Percentiles rank a stretch among this genome's conserved stretches.
These are phyloP conservation scores for Drosophila micromelanica DNA, from an alignment of 1,140 invertebrate species.

Conservation along the genomic window DNA sequence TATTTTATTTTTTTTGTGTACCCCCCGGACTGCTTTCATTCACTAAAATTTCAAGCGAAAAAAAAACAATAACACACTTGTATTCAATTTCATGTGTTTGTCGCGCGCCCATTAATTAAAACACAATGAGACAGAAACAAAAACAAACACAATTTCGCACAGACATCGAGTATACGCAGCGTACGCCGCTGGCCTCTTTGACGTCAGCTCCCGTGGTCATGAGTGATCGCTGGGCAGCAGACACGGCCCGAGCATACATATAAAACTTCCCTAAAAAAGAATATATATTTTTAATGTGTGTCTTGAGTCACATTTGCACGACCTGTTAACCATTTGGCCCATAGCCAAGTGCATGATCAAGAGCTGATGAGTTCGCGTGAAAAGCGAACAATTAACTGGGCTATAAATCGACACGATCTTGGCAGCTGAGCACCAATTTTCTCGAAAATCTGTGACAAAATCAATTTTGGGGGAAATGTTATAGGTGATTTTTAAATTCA, in stretches of 20 bases:
- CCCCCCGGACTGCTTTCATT: conserved; percentile 43
- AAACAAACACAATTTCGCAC: background rate
- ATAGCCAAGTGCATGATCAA: conserved; percentile 40
- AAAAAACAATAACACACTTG: conserved; percentile 52
- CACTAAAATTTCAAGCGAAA: conserved; percentile 57
- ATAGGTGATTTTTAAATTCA: conserved; percentile 16
- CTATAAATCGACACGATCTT: conserved; percentile 8
- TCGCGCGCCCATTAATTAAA: conserved; percentile 57
- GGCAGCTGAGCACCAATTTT: conserved; percentile 25
- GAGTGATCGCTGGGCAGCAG: conserved; percentile 20
- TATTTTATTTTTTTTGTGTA: background rate
- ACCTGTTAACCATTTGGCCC: conserved; percentile 53
- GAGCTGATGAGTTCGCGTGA: conserved; percentile 53
- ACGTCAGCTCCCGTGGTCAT: conserved; percentile 35
- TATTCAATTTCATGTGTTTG: conserved; percentile 42
- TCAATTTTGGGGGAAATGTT: conserved; percentile 13
- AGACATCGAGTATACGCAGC: conserved; percentile 46
- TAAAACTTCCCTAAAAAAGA: background rate
- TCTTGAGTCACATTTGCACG: conserved; percentile 41
- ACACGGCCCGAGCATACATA: background rate
- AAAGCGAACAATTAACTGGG: conserved; percentile 27
- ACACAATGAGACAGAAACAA: conserved; percentile 28
- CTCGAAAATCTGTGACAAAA: conserved; percentile 38
- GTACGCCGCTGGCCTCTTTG: conserved; percentile 11
- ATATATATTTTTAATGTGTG: background rate